These are phyloP conservation scores for Sclerurus mexicanus DNA, from an alignment of 2,113 vertebrate genomes.

Conservation along the genomic window DNA sequence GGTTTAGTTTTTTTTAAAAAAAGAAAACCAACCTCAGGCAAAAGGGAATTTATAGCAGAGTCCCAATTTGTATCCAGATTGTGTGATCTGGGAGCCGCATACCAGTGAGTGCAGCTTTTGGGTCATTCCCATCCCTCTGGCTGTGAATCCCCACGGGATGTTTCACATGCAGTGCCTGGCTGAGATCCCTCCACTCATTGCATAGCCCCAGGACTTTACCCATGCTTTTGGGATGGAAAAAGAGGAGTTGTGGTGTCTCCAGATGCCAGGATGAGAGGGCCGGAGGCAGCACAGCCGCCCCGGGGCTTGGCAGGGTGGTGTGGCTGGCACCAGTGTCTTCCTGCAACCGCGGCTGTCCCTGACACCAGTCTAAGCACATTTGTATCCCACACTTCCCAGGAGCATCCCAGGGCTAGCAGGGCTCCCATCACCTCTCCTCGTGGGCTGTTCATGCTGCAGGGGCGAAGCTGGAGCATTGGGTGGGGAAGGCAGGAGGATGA, in stretches of 20 bases:
- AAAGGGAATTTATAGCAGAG: not conserved
- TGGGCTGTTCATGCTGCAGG: not conserved
- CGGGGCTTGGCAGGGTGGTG: not conserved
- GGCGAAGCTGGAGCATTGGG: not conserved
- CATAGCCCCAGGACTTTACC: not conserved
- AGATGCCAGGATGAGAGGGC: not conserved
- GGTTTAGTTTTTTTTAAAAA: not conserved
- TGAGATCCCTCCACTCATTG: not conserved
- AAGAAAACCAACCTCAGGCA: not conserved
- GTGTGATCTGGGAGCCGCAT: not conserved
- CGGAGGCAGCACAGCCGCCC: not conserved
- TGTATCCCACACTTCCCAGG: not conserved
- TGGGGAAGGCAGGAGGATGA: not conserved
- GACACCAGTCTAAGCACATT: constrained; percentile 5
- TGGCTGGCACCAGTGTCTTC: not conserved
- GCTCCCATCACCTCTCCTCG: not conserved
- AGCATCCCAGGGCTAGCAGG: constrained; percentile 23
- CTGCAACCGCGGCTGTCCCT: not conserved
- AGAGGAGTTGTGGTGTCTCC: not conserved
- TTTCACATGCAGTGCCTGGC: not conserved
- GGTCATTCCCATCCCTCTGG: not conserved
- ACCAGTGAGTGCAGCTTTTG: not conserved
- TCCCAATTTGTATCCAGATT: not conserved
- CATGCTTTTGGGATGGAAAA: not conserved
- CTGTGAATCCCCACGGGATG: not conserved